Base-by-base conservation (phyloP, 2,797 vertebrate species). In the Anniella stebbinsi region DNA sequence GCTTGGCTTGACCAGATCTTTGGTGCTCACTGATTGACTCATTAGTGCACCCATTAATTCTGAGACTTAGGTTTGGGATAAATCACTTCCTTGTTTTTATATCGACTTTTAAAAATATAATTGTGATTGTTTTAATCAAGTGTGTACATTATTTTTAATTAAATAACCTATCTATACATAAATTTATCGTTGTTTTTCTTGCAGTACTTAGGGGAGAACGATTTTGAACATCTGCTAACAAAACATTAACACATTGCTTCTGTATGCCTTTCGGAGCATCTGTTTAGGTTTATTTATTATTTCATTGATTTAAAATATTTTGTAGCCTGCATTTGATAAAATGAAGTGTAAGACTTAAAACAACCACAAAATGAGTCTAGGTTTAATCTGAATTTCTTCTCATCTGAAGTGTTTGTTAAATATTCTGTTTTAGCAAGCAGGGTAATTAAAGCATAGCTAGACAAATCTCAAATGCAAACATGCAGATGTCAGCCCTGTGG, bases 1-100 rank as follows among this genome's bases (percentile, higher is more conserved):
- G 63, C 28, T 89, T 89, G 72, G 28, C 36, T 86, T 91, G 83
- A 33, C 85, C 30, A 75, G 83, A 93, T 60, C n/a, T 28, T 54
- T 77, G 9, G n/a, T 54, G 67, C 63, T 17, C 8, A 28, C 5
- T 88, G 36, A 10, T 73, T 81, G 30, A 10, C 4, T 69, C 21
- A 77, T 33, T 69, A 67, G n/a, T 54, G 30, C 17, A 75, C 10
- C 33, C 25, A 66, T 63, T 66, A 41, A 82, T 30, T 41, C n/a
- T 69, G 10, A 54, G 4, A 51, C 9, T 82, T 85, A 77, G 21
- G 57, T 80, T 57, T 80, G 4, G 67, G 54, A 33, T 25, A 73
- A 28, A 36, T 63, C 48, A 41, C 15, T 60, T 51, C 33, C 2
- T 57, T 89, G 17, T 89, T 86, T 86, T 41, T 75, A 51, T 82